Base-by-base conservation (phyloP, 2,888 invertebrate species). In the Heliconius cydno region DNA sequence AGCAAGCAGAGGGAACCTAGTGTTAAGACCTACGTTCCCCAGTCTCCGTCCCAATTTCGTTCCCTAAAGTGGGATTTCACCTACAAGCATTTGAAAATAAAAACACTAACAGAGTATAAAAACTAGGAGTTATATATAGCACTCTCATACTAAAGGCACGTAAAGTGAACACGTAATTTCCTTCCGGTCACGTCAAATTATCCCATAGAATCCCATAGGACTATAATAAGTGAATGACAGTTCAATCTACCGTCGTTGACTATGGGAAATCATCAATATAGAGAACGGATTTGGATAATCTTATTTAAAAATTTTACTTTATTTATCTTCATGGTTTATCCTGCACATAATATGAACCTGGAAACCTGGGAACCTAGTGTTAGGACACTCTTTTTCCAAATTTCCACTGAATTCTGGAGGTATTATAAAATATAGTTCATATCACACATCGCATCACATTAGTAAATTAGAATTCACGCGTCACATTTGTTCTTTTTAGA, bases 181-280 rank as follows among this genome's bases (percentile, higher is more conserved):
- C 68, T 68, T 38, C 38, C 38, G 68, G n/a, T 68, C 68, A 68
- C 6, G 38, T n/a, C 38, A 68, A 68, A 38, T 68, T 68, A 68
- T 68, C 38, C n/a, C 68, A n/a, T 38, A 1, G 12, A 22, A 13
- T 13, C 34, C 38, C 38, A 68, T n/a, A 12, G 68, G 68, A 12
- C 38, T 38, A 4, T 68, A 12, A 38, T 38, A 68, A 22, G n/a
- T 68, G 38, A 68, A n/a, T 38, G 68, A 38, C 38, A 12, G 13
- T 13, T 68, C 5, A 38, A n/a, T 68, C 22, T 68, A n/a, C 4
- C 12, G n/a, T n/a, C 38, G 34, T 68, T 38, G 7, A 28, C 22
- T 68, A 13, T 6, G 12, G 12, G 38, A n/a, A 68, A 38, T 30
- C 38, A 30, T 60, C 12, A 4, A n/a, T 68, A 3, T 67, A 25